A percentile compares a stretch with the other conserved stretches of the same genome.
phyloP scores from a whole-genome alignment of 1,140 invertebrate genomes.

The Drosophila parabipectinata region DNA sequence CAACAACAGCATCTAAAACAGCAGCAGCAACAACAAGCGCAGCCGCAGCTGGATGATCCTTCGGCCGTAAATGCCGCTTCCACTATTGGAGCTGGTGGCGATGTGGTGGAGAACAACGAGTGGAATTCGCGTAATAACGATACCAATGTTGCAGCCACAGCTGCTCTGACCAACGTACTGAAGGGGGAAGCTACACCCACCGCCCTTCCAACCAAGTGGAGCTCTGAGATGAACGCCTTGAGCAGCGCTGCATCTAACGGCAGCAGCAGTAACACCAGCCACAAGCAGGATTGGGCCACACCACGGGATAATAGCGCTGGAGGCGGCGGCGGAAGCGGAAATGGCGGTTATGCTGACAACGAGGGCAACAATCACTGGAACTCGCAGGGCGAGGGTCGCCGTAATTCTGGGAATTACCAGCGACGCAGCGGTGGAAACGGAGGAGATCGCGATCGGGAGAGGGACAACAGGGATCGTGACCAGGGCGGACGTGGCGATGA shows the following conservation, averaged over 20 bases:
- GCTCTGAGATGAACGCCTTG: conserved; percentile 78
- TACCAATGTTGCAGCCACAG: conserved; percentile 72
- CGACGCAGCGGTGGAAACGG: conserved; percentile 48
- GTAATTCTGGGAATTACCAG: conserved; percentile 69
- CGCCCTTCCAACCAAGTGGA: conserved; percentile 69
- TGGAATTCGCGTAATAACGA: conserved; percentile 61
- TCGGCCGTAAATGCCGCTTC: conserved; percentile 17
- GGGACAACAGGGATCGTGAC: conserved; percentile 34
- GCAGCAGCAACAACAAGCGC: conserved; percentile 44
- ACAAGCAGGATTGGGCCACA: conserved; percentile 74
- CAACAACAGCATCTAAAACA: conserved; percentile 68
- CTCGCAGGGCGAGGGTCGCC: conserved; percentile 64
- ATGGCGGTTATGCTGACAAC: conserved; percentile 42
- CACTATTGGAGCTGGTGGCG: conserved; percentile 21
- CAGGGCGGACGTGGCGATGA: conserved; percentile 60
- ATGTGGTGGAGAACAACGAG: conserved; percentile 60
- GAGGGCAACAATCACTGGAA: conserved; percentile 73
- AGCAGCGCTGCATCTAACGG: conserved; percentile 59
- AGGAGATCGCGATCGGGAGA: conserved; percentile 14
- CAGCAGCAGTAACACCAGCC: conserved; percentile 56
- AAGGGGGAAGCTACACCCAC: conserved; percentile 51
- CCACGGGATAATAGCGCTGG: conserved; percentile 62
- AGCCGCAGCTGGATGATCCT: conserved; percentile 43
- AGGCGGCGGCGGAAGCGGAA: conserved; percentile 38
- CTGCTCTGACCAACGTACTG: conserved; percentile 69